Percentiles rank a stretch among this genome's conserved stretches.
These are phyloP conservation scores for Dinocampus coccinellae DNA, from an alignment of 2,888 invertebrate species.

Conservation along the genomic window DNA sequence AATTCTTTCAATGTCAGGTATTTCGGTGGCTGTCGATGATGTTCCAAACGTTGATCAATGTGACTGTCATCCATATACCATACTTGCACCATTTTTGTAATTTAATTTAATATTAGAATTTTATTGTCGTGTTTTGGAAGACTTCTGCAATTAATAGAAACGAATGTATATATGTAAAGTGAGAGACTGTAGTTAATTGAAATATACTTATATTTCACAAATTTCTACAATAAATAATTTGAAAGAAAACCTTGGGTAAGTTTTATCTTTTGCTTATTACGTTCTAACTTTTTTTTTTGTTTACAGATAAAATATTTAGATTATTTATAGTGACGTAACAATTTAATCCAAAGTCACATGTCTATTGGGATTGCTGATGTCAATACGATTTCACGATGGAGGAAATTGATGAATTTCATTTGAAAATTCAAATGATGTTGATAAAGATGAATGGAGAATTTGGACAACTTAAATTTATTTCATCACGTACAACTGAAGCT, in stretches of 20 bases:
- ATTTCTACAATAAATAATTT: background rate
- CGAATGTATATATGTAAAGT: background rate
- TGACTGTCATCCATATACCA: slow-evolving; percentile 83
- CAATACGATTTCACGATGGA: slow-evolving; percentile 29
- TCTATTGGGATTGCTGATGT: background rate
- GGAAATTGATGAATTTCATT: slow-evolving; percentile 48
- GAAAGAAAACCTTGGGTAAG: background rate
- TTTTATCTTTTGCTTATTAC: background rate
- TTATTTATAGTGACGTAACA: background rate
- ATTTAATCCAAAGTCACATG: background rate
- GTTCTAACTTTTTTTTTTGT: background rate
- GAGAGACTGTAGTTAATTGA: background rate
- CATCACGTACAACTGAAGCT: slow-evolving; percentile 52
- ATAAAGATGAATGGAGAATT: slow-evolving; percentile 48
- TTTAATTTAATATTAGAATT: background rate
- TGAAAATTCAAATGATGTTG: slow-evolving; percentile 46
- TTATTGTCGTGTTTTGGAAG: background rate
- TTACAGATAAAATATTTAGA: background rate
- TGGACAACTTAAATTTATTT: slow-evolving; percentile 49
- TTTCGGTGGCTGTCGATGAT: slow-evolving; percentile 83
- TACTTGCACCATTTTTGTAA: slow-evolving; percentile 81
- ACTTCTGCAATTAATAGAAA: background rate
- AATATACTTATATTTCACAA: background rate
- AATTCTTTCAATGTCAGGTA: slow-evolving; percentile 79
- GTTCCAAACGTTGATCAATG: slow-evolving; percentile 85